Evolutionary conservation across 1,140 invertebrate genomes (phyloP), one percentile per base, ranked within the genome.

Genomic region (Drosophila lowei): DNA sequence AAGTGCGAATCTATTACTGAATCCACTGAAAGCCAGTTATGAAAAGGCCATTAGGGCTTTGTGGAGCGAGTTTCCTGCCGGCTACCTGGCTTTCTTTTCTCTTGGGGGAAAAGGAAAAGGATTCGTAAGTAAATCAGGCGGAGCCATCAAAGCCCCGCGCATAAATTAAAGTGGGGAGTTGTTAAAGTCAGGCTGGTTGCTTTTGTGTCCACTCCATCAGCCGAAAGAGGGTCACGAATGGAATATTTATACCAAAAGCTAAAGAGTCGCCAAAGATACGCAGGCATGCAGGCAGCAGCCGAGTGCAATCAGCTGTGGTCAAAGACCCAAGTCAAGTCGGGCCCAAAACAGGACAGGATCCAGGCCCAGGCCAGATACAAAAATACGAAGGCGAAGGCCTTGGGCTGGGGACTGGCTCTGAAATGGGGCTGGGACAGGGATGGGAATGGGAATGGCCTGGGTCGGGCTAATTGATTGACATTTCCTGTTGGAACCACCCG

Each of bases 401-500:
- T 42, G 38, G 68, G 67, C 55, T 34, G 34, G 34, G 34, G 11
- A 38, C 7, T 38, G 11, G 34, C 7, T 30, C 7, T 8, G 1
- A 30, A 8, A 8, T 7, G 30, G 30, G 9, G 1, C 3, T 11
- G 11, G 34, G 7, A 30, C 7, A 2, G 7, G 28, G 28, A 30
- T 8, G 28, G 23, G 5, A 1, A 30, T 7, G 7, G 7, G 25
- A 30, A 30, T 43, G 9, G 66, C 60, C 44, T 15, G 47, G 30
- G 16, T 53, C 41, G 50, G 58, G 58, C 66, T 79, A 83, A 83
- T 85, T 83, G 80, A 83, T 85, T 83, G 80, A 68, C 79, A 76
- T 83, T 73, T 79, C 80, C 79, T 72, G 80, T 52, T 48, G 56
- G 46, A 60, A 30, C 9, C 4, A 6, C 4, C 23, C 23, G 23